Percentiles rank a stretch among this genome's conserved stretches.
These are phyloP conservation scores for Eupelmus urozonus DNA, from an alignment of 2,888 invertebrate species.

Conservation along the genomic window DNA sequence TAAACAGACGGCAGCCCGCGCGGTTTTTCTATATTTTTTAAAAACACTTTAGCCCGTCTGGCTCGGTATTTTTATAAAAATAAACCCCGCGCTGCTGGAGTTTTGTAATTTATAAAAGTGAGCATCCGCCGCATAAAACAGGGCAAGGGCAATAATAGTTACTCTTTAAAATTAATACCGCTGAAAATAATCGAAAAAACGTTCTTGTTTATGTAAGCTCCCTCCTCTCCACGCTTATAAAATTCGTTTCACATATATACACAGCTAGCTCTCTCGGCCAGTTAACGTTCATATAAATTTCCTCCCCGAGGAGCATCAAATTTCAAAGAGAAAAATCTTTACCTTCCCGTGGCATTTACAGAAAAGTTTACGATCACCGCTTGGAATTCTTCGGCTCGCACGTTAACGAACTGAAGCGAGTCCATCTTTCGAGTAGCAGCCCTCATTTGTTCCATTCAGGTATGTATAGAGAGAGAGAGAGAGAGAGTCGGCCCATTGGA, in stretches of 20 bases:
- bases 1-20: not conserved
- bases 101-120: too few relatives aligned
- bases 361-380: conserved; percentile 19
- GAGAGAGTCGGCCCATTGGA: too few relatives aligned
- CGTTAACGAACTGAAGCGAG: conserved; percentile 37
- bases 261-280: too few relatives aligned
- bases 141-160: too few relatives aligned
- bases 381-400: conserved; percentile 19
- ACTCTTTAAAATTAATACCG: too few relatives aligned
- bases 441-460: conserved; percentile 33
- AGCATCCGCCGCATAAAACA: too few relatives aligned
- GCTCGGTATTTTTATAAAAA: not conserved
- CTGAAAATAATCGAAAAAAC: too few relatives aligned
- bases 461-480: too few relatives aligned
- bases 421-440: not conserved
- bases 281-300: conserved; percentile 13
- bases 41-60: not conserved
- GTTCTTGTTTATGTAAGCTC: too few relatives aligned
- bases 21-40: not conserved
- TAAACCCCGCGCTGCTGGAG: too few relatives aligned
- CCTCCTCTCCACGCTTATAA: not conserved
- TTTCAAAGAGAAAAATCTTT: conserved; percentile 9
- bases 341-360: conserved; percentile 13
- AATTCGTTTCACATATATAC: not conserved
- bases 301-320: conserved; percentile 12